phyloP scores from a whole-genome alignment of 2,113 vertebrate species.

The Hirundichthys speculiger region DNA sequence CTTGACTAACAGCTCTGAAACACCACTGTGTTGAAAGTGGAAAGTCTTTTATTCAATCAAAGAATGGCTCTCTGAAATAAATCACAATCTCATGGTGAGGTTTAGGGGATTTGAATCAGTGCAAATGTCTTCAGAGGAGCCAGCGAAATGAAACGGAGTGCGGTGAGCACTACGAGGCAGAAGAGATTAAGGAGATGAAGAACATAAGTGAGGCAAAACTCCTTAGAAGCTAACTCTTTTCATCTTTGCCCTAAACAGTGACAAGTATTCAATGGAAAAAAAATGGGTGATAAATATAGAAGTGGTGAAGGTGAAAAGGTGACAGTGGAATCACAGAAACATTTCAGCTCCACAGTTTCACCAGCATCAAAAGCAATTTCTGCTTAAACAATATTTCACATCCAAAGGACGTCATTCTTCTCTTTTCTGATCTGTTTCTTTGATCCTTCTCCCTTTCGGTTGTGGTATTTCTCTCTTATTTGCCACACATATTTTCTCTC shows the following conservation, averaged over 20 bases:
- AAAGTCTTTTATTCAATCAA: slow-evolving; percentile 11
- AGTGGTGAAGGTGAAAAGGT: slow-evolving; percentile 5
- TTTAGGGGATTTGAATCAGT: slow-evolving; percentile 23
- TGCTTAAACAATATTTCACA: slow-evolving; percentile 1
- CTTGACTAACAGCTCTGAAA: no score
- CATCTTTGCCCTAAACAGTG: neutral
- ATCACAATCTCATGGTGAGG: slow-evolving; percentile 11
- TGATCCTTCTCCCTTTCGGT: slow-evolving; percentile 7
- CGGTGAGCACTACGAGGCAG: no score
- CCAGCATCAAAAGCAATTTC: slow-evolving; percentile 12
- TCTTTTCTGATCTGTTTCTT: slow-evolving; percentile 11
- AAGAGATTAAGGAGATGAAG: neutral
- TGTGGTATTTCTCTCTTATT: slow-evolving; percentile 2
- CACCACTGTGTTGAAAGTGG: slow-evolving; percentile 3
- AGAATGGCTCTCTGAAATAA: slow-evolving; percentile 7
- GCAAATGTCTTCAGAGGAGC: neutral
- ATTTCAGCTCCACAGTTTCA: neutral
- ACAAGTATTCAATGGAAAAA: neutral
- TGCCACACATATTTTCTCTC: neutral
- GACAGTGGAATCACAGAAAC: slow-evolving; percentile 16
- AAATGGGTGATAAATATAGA: no score
- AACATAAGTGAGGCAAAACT: neutral
- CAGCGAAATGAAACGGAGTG: slow-evolving; percentile 4
- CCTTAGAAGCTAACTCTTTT: slow-evolving; percentile 6
- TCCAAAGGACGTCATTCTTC: neutral